Conservation (phyloP, 23 tunicate genomes). For the Trididemnum clinides region DNA sequence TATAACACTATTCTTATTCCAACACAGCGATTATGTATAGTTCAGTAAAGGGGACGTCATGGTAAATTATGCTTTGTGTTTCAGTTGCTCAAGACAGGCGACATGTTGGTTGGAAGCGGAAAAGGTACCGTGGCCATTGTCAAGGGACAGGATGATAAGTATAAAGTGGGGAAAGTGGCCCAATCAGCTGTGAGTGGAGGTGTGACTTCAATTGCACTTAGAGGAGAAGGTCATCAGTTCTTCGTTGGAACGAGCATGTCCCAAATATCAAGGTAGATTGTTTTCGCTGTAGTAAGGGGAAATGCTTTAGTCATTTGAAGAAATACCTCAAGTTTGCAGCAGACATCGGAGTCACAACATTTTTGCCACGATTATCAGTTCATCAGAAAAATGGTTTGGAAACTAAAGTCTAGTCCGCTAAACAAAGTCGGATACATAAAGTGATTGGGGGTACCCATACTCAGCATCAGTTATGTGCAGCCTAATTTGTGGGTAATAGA, state of each 20-base stretch:
- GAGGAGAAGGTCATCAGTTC: constrained; percentile 97
- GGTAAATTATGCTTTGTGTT: not conserved
- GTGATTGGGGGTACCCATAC: no score
- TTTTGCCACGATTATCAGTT: no score
- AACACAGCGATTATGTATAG: not conserved
- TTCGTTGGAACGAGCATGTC: constrained; percentile 83
- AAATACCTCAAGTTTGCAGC: no score
- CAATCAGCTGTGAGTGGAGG: constrained; percentile 48
- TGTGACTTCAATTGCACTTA: constrained; percentile 78
- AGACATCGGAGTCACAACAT: no score
- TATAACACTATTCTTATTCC: no score
- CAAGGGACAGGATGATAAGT: constrained; percentile 63
- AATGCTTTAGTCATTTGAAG: no score
- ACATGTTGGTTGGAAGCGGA: constrained; percentile 80
- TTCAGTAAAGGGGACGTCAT: not conserved
- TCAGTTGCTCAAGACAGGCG: constrained; percentile 71
- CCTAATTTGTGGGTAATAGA: no score
- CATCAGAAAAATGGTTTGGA: no score
- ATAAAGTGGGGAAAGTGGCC: constrained; percentile 26
- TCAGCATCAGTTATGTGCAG: no score
- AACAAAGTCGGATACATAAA: no score
- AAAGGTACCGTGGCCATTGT: constrained; percentile 72
- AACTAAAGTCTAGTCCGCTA: no score
- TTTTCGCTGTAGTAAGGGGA: no score
- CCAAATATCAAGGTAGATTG: constrained; percentile 71